Base-by-base conservation (phyloP, 1,140 invertebrate genomes). In the Conus betulinus region DNA sequence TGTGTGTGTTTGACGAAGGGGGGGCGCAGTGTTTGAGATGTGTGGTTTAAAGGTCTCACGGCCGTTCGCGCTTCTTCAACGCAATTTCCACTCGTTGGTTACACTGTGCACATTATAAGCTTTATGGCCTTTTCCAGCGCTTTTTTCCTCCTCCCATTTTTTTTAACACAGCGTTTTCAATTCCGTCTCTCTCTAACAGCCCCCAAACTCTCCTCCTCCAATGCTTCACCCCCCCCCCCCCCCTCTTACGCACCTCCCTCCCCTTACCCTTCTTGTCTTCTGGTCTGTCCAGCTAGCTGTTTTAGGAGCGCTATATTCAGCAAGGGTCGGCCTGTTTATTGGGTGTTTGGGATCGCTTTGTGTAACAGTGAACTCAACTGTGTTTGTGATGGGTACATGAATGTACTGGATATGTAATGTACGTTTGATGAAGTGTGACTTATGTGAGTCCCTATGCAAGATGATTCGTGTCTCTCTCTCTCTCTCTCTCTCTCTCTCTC, bases 401-500 rank as follows among this genome's bases (percentile, higher is more conserved):
- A 1, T 39, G 39, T 39, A 39, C 39, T 39, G 39, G 39, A 39
- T 39, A 39, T 39, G n/a, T 39, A 39, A 39, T 39, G 39, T 39
- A 39, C 39, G 39, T 39, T 39, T 39, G 39, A 39, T 39, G 39
- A 39, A 39, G 39, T 39, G 39, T 39, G 39, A 39, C 39, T 39
- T 39, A 39, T 39, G 39, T 39, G 39, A 39, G 39, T 39, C 39
- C 39, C 39, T 39, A 39, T 39, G 39, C 39, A 3, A 39, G 39
- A 39, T 39, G 39, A 39, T 39, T 39, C 39, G 39, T 39, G 0
- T 53, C 27, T 55, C 20, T 55, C 57, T 67, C 81, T 74, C 27
- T 87, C 63, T 74, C 25, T 76, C 51, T 27, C 8, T 52, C 85
- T 87, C 25, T 39, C 60, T 67, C 51, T 87, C 25, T 88, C 25